These are phyloP conservation scores for Melikaiella ostensackeni DNA, from an alignment of 2,888 invertebrate genomes.

Conservation along the genomic window DNA sequence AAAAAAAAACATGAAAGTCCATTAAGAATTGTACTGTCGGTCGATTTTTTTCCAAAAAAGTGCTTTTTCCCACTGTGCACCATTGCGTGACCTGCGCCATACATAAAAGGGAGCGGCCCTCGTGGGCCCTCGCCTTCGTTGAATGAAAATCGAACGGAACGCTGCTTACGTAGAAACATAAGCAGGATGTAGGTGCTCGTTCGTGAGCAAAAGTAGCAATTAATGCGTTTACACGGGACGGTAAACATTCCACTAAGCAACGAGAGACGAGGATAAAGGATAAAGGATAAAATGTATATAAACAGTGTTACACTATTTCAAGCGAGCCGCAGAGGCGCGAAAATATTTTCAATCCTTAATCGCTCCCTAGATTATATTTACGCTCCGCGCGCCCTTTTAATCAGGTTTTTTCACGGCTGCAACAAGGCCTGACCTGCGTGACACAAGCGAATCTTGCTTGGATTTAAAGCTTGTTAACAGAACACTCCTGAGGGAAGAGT, in stretches of 20 bases:
- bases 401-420: slow-evolving; percentile 3
- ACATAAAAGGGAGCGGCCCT: slow-evolving; percentile 8
- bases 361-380: slow-evolving; percentile 4
- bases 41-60: no score
- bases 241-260: not conserved
- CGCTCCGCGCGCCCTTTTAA: slow-evolving; percentile 3
- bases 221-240: slow-evolving; percentile 26
- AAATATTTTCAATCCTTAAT: not conserved
- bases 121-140: slow-evolving; percentile 24
- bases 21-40: no score
- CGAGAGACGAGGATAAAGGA: slow-evolving; percentile 6
- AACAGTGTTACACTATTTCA: not conserved
- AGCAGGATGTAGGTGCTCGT: not conserved
- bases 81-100: slow-evolving; percentile 9
- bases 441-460: slow-evolving; percentile 1
- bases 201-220: slow-evolving; percentile 7
- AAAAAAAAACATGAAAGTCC: no score
- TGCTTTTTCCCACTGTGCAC: no score
- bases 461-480: slow-evolving; percentile 26
- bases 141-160: slow-evolving; percentile 29
- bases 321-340: slow-evolving; percentile 6
- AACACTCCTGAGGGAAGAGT: slow-evolving; percentile 5
- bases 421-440: slow-evolving; percentile 19
- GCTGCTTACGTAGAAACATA: slow-evolving; percentile 5
- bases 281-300: slow-evolving; percentile 2